Evolutionary conservation across 2,888 invertebrate species (phyloP), one percentile per base, ranked within the genome.

Genomic region (Corbicula japonica): DNA sequence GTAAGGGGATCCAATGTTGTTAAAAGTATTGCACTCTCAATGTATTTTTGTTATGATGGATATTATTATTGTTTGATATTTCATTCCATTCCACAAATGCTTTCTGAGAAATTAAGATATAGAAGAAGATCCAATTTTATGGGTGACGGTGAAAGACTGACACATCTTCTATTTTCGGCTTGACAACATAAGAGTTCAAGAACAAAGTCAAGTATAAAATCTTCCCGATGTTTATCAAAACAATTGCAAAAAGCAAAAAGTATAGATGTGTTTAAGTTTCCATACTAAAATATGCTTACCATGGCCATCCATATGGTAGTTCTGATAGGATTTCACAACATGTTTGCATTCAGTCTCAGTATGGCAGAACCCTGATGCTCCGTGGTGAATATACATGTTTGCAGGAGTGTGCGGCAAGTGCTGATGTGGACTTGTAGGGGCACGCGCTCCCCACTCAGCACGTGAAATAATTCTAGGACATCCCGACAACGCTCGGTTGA

Each of bases 301-400:
- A 46, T 83, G 85, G 2, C 72, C 76, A 41, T 87, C 87, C 84
- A 87, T 84, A 62, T 87, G 86, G 28, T 82, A 85, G 46, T 83
- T 80, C 69, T 87, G 87, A 35, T 85, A 84, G 6, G 35, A 4
- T 41, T 74, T 69, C 15, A 87, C 82, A 32, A 52, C 58, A 2
- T 62, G 66, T 6, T 60, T 76, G 58, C 87, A 87, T 0, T 56
- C 71, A 1, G 73, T 44, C 68, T 80, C 62, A 0, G 70, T 83
- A 41, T 62, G 71, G 71, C 89, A 89, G 34, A 93, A 91, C 8
- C 92, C 91, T 1, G 94, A 94, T 1, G 94, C 95, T 0, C 95
- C 94, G 63, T 91, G 90, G 54, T 90, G 90, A 32, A 90, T 86
- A 54, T 90, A 90, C 34, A 90, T 85, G 60, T 87, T 87, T 38